phyloP scores from a whole-genome alignment of 2,797 vertebrate species.

The Eidolon dupreanum region DNA sequence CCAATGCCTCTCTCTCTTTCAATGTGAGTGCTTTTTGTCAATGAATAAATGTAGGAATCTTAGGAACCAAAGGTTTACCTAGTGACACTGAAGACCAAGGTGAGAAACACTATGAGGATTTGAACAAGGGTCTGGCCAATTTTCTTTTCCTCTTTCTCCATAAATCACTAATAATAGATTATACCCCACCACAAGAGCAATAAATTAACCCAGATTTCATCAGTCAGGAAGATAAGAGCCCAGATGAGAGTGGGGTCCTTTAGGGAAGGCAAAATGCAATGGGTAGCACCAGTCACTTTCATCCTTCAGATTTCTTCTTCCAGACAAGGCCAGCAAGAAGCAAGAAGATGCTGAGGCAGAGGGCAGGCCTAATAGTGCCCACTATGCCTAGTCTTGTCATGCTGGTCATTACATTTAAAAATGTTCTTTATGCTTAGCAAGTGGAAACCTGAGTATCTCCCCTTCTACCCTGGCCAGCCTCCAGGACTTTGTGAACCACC shows the following conservation, averaged over 20 bases:
- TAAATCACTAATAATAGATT: neutral
- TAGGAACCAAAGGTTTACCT: neutral
- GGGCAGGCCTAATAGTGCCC: neutral
- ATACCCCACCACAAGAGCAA: neutral
- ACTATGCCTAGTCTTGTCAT: neutral
- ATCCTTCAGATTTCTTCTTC: neutral
- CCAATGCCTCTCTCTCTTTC: neutral
- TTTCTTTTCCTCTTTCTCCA: neutral
- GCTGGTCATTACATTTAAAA: neutral
- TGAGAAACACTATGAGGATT: neutral
- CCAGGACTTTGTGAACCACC: neutral
- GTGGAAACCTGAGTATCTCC: neutral
- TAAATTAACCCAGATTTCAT: neutral
- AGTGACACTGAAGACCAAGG: neutral
- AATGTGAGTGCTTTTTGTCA: neutral
- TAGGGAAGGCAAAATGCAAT: neutral
- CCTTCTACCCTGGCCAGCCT: neutral
- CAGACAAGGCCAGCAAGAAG: neutral
- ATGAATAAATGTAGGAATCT: neutral
- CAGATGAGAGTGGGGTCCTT: neutral
- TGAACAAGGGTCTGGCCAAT: neutral
- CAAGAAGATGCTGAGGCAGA: neutral
- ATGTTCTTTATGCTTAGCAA: neutral
- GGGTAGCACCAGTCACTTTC: neutral
- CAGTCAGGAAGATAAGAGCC: neutral